Percentiles rank a stretch among this genome's conserved stretches.
Conservation (phyloP, 2,888 invertebrate species). For the Latheticus oryzae region DNA sequence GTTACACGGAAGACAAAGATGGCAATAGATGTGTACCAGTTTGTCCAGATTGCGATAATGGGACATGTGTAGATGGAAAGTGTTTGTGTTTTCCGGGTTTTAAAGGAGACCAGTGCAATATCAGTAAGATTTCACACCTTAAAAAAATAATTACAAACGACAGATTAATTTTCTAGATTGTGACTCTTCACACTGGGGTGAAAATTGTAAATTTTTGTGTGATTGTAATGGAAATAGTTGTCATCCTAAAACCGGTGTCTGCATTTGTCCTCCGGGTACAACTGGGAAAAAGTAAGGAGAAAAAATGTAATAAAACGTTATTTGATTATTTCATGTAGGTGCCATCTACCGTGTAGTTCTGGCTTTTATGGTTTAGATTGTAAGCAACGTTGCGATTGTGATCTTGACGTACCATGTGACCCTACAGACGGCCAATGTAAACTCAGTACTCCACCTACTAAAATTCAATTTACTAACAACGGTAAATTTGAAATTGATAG, state of each 20-base stretch:
- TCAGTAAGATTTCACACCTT: no score
- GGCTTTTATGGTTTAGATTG: constrained; percentile 42
- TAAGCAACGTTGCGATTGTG: constrained; percentile 37
- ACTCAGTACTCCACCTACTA: constrained; percentile 12
- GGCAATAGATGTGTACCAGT: constrained; percentile 62
- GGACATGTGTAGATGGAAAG: constrained; percentile 70
- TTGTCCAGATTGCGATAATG: constrained; percentile 68
- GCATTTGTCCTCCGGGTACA: constrained; percentile 75
- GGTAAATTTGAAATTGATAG: constrained; percentile 26
- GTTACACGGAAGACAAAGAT: constrained; percentile 71
- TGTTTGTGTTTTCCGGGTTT: constrained; percentile 75
- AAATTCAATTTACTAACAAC: constrained; percentile 21
- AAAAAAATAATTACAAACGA: no score
- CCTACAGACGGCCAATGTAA: constrained; percentile 38
- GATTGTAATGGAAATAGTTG: constrained; percentile 74
- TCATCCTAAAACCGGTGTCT: constrained; percentile 73
- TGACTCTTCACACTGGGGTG: constrained; percentile 78
- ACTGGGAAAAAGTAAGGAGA: no score
- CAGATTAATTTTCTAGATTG: constrained; percentile 69
- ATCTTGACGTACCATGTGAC: constrained; percentile 35
- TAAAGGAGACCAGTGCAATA: constrained; percentile 71
- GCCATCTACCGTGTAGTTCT: constrained; percentile 35
- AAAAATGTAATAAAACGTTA: no score
- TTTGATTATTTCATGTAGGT: no score
- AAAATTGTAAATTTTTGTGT: constrained; percentile 77